Conservation (phyloP, 2,888 invertebrate genomes). For the Teleogryllus oceanicus region DNA sequence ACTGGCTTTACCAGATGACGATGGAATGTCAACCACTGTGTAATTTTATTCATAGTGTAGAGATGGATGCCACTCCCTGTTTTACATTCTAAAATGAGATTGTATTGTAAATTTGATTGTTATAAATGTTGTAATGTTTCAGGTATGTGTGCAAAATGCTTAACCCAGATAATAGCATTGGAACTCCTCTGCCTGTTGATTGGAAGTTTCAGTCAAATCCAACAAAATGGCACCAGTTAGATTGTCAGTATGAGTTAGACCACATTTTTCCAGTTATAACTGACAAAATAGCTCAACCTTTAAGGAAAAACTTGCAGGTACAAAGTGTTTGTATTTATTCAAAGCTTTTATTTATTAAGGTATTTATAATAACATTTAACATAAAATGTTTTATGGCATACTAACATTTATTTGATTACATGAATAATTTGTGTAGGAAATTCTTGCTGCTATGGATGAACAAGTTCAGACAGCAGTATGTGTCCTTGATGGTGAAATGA, state of each 20-base stretch:
- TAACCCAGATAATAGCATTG: conserved; percentile 52
- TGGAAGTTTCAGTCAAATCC: conserved; percentile 70
- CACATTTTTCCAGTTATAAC: conserved; percentile 67
- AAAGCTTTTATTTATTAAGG: too few species aligned
- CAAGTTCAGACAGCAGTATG: conserved; percentile 63
- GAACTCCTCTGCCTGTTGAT: conserved; percentile 61
- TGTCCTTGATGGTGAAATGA: conserved; percentile 69
- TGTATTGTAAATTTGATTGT: not conserved
- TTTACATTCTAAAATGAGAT: not conserved
- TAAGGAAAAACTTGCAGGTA: conserved; percentile 68
- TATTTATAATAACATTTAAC: too few species aligned
- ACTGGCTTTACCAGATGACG: too few species aligned
- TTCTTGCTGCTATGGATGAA: conserved; percentile 57
- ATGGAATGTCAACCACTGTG: too few species aligned
- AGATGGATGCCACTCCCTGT: too few species aligned
- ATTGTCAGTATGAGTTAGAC: conserved; percentile 73
- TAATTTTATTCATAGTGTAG: too few species aligned
- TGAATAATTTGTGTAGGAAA: conserved; percentile 49
- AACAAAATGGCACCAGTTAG: conserved; percentile 72
- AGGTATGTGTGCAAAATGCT: conserved; percentile 63
- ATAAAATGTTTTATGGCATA: too few species aligned
- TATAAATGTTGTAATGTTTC: conserved; percentile 27
- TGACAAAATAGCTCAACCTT: conserved; percentile 57
- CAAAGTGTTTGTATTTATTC: conserved; percentile 35
- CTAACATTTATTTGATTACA: too few species aligned